A percentile compares a stretch with the other conserved stretches of the same genome.
Conservation (phyloP, 2,113 vertebrate species). For the Dermatemys mawii region DNA sequence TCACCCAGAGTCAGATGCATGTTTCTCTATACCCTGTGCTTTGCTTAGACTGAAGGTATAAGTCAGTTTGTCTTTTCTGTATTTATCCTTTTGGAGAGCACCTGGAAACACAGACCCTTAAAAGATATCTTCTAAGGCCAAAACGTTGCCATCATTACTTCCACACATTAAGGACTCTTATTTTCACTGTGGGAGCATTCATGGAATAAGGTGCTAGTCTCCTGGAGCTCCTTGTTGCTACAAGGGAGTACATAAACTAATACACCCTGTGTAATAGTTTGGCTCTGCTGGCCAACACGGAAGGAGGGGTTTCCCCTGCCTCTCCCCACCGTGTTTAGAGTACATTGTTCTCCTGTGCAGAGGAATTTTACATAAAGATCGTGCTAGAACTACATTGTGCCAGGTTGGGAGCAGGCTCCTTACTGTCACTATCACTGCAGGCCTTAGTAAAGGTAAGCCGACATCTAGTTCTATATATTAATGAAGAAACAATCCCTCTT, state of each 20-base stretch:
- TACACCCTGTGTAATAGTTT: neutral
- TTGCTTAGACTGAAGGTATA: neutral
- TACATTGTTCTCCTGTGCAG: neutral
- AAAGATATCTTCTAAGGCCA: neutral
- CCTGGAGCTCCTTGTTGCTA: neutral
- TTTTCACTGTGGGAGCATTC: neutral
- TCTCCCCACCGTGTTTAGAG: neutral
- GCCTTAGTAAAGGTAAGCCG: neutral
- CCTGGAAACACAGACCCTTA: neutral
- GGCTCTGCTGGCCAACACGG: neutral
- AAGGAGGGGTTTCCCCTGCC: neutral
- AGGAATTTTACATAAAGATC: neutral
- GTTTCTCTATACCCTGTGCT: neutral
- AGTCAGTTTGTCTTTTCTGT: neutral
- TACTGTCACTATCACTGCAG: neutral
- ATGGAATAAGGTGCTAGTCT: neutral
- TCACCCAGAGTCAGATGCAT: neutral
- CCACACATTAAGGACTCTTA: neutral
- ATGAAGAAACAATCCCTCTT: neutral
- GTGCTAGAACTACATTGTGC: neutral
- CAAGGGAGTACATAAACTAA: neutral
- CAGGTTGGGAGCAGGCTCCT: neutral
- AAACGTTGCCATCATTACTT: neutral
- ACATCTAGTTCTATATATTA: neutral
- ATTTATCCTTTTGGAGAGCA: neutral